A percentile compares a stretch with the other conserved stretches of the same genome.
Conservation (phyloP, 2,888 invertebrate species). For the Ashinkailepas kermadecensis region DNA sequence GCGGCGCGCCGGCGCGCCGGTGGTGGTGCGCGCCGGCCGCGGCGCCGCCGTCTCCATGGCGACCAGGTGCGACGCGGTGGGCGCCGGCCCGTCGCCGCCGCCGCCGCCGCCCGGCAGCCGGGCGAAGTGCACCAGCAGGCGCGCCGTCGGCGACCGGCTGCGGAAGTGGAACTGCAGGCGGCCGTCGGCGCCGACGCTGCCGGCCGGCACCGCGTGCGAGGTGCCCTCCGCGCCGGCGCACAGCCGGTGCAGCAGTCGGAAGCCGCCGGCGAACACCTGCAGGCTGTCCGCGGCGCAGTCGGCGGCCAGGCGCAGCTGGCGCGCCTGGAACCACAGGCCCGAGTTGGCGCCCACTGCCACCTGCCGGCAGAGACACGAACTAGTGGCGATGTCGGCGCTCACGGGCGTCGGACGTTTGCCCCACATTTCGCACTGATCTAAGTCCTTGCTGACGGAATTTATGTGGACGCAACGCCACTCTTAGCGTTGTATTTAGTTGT, state of each 20-base stretch:
- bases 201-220: neutral
- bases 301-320: neutral
- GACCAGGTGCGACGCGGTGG: neutral
- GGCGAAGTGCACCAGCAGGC: neutral
- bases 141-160: neutral
- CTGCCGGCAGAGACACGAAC: constrained; percentile 26
- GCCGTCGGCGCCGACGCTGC: neutral
- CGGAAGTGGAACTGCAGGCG: neutral
- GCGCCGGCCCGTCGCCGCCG: neutral
- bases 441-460: too few relatives aligned
- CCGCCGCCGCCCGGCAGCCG: neutral
- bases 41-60: neutral
- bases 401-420: too few relatives aligned
- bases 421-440: too few relatives aligned
- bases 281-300: neutral
- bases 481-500: too few relatives aligned
- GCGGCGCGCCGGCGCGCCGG: neutral
- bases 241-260: neutral
- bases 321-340: constrained; percentile 2
- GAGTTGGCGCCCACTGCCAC: neutral
- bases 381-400: too few relatives aligned
- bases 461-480: too few relatives aligned
- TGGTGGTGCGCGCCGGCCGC: neutral
- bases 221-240: constrained; percentile 2
- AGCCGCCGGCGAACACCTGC: neutral